phyloP scores from a whole-genome alignment of 2,888 invertebrate species.

The Apotomis turbidana region DNA sequence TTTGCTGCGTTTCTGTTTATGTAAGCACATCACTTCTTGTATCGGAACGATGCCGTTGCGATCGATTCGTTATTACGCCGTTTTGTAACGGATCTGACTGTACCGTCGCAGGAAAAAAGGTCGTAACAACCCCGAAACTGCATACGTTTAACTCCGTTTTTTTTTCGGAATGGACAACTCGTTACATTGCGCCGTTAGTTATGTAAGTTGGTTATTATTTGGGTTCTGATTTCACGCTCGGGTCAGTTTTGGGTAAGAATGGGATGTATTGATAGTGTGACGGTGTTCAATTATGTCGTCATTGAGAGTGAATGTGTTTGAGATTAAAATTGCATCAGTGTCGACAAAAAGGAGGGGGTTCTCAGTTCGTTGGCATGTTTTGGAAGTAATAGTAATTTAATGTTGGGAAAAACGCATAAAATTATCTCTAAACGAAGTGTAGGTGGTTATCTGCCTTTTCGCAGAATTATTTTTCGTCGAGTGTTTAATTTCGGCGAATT shows the following conservation, averaged over 20 bases:
- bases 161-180: background rate
- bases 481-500: no score
- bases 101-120: constrained; percentile 42
- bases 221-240: constrained; percentile 72
- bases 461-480: no score
- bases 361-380: no score
- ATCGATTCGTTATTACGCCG: constrained; percentile 54
- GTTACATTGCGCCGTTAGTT: constrained; percentile 49
- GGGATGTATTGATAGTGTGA: constrained; percentile 47
- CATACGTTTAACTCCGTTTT: background rate
- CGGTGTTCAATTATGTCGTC: constrained; percentile 35
- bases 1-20: constrained; percentile 47
- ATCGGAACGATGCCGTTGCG: constrained; percentile 52
- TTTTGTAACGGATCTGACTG: constrained; percentile 52
- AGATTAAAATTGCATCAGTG: constrained; percentile 35
- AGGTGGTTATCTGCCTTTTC: no score
- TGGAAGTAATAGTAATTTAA: no score
- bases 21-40: constrained; percentile 50
- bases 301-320: constrained; percentile 29
- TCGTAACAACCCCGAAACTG: background rate
- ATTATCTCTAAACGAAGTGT: no score
- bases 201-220: constrained; percentile 57
- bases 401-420: no score
- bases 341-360: no score
- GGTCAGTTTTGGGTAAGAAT: constrained; percentile 54